These are phyloP conservation scores for Bubalus kerabau DNA, from an alignment of 2,113 vertebrate species.

Conservation along the genomic window DNA sequence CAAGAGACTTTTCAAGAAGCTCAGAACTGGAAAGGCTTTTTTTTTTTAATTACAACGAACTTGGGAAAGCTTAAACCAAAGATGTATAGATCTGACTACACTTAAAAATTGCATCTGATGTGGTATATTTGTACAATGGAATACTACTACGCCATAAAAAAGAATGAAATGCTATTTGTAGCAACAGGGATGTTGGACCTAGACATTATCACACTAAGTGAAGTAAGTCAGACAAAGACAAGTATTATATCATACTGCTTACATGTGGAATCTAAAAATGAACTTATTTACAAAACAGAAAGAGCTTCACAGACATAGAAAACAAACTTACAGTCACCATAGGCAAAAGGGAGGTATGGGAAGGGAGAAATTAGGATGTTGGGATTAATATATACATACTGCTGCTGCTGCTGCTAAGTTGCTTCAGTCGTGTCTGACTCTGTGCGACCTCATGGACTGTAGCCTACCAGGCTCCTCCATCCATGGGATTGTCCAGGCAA, in stretches of 20 bases:
- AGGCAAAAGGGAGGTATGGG: neutral
- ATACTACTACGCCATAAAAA: neutral
- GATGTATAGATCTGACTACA: neutral
- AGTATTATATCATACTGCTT: neutral
- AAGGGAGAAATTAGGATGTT: neutral
- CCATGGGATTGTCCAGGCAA: too few relatives aligned
- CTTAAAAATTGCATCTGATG: neutral
- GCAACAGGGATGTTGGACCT: neutral
- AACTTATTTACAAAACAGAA: neutral
- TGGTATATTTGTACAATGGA: neutral
- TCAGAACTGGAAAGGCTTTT: too few relatives aligned
- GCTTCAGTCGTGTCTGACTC: too few relatives aligned
- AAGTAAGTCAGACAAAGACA: neutral
- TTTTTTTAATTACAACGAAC: neutral
- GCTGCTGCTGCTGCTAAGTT: too few relatives aligned
- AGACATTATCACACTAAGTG: neutral
- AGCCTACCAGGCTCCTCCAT: too few relatives aligned
- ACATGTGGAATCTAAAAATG: neutral
- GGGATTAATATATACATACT: neutral
- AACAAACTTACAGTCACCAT: neutral
- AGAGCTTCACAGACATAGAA: neutral
- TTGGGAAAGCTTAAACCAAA: neutral
- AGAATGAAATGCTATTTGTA: neutral
- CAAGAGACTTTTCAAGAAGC: too few relatives aligned
- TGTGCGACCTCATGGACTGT: too few relatives aligned